These are phyloP conservation scores for Colaptes auratus DNA, from an alignment of 2,113 vertebrate species.

Conservation along the genomic window DNA sequence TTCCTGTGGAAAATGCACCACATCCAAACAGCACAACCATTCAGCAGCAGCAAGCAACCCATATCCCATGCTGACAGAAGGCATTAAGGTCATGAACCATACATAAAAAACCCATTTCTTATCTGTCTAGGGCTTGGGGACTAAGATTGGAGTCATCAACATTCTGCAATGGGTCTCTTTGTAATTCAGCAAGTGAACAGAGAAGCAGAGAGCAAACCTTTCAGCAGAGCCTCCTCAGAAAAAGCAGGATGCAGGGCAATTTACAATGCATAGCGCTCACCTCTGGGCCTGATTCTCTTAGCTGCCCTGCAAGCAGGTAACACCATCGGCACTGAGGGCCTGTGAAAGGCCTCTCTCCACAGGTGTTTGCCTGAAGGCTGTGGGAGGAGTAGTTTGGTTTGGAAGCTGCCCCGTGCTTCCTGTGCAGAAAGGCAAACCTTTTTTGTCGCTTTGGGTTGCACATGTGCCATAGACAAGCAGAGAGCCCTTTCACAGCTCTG, in stretches of 20 bases:
- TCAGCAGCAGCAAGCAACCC: background rate
- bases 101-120: background rate
- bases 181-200: background rate
- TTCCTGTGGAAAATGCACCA: background rate
- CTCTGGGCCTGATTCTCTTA: constrained; percentile 1
- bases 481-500: background rate
- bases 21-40: background rate
- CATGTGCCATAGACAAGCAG: background rate
- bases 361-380: constrained; percentile 41
- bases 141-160: background rate
- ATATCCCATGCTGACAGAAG: background rate
- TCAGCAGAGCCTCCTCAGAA: background rate
- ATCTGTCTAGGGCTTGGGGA: background rate
- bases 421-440: background rate
- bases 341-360: background rate
- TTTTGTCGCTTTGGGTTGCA: background rate
- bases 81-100: background rate
- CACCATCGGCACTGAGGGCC: background rate
- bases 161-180: background rate
- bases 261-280: background rate
- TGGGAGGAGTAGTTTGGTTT: background rate
- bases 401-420: background rate
- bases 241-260: background rate
- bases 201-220: constrained; percentile 7
- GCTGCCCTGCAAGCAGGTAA: constrained; percentile 31